phyloP scores from a whole-genome alignment of 2,888 invertebrate species.

The Chironomus riparius region DNA sequence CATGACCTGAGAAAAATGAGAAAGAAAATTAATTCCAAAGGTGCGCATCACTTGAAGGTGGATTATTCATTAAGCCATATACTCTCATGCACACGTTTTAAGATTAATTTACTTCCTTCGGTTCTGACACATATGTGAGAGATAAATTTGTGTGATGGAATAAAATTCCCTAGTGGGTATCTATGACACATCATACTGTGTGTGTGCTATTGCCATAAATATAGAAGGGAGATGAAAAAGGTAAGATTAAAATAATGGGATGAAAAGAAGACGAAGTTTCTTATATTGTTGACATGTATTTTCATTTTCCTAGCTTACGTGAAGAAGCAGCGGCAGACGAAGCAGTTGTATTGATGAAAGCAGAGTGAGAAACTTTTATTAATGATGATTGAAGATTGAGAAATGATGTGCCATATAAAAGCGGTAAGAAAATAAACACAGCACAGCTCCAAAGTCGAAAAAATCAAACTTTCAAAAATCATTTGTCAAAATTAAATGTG shows the following conservation, averaged over 20 bases:
- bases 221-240: background rate
- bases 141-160: background rate
- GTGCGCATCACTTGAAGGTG: constrained; percentile 13
- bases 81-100: background rate
- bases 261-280: background rate
- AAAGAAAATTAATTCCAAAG: constrained; percentile 12
- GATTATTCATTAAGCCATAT: constrained; percentile 15
- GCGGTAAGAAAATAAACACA: background rate
- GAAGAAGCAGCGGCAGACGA: background rate
- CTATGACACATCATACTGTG: background rate
- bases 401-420: constrained; percentile 26
- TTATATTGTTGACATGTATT: constrained; percentile 18
- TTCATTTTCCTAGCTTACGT: background rate
- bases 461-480: constrained; percentile 20
- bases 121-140: background rate
- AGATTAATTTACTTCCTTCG: background rate
- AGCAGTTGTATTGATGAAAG: background rate
- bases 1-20: background rate
- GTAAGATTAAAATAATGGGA: constrained; percentile 26
- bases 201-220: background rate
- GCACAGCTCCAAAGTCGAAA: background rate
- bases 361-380: constrained; percentile 13
- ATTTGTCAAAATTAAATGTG: constrained; percentile 27
- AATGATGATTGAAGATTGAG: constrained; percentile 27
- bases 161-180: background rate